Evolutionary conservation across 2,797 vertebrate genomes (phyloP).

Genomic region (Coccyzus lansbergi): DNA sequence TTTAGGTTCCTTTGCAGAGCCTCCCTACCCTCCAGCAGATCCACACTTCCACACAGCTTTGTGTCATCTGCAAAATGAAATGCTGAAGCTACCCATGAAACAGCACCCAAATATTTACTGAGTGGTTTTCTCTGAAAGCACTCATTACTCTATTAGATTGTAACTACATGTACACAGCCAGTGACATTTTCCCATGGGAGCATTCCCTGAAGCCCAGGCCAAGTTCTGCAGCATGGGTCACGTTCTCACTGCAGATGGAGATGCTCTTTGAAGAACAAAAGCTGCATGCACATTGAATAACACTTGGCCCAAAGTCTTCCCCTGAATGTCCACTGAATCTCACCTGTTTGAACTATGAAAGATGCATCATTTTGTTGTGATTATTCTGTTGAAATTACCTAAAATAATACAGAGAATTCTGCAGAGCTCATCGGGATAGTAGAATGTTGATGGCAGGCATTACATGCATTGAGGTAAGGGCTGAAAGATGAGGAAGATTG

Average conservation of each 20-base stretch:
- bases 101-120: neutral
- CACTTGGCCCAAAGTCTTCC: neutral
- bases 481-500: neutral
- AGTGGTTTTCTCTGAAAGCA: neutral
- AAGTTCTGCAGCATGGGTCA: neutral
- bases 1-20: too few species aligned
- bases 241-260: neutral
- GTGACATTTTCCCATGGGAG: neutral
- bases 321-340: neutral
- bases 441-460: too few species aligned
- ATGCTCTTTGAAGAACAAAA: neutral
- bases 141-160: neutral
- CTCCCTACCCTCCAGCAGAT: too few species aligned
- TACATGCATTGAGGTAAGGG: fast-evolving
- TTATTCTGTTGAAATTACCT: neutral
- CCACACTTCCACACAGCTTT: too few species aligned
- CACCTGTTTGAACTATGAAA: neutral
- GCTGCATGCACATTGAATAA: neutral
- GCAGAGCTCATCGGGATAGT: neutral
- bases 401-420: neutral
- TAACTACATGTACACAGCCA: neutral
- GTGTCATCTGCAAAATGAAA: too few species aligned
- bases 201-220: neutral
- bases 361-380: neutral
- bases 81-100: neutral